Evolutionary conservation across 1,140 invertebrate genomes (phyloP), one percentile per base, ranked within the genome.

Genomic region (Condylostylus longicornis): DNA sequence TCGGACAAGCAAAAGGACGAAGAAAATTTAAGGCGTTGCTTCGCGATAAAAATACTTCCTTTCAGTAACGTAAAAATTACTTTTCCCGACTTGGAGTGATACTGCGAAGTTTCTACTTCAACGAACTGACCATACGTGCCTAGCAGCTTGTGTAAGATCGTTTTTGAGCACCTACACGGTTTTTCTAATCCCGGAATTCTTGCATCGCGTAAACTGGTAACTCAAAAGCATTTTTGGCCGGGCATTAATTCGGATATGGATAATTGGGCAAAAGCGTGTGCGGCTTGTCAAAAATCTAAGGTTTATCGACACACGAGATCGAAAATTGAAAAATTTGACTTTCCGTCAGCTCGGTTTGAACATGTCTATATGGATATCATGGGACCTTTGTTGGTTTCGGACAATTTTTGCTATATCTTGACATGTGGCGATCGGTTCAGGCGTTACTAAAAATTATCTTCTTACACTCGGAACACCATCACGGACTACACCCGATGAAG

Each of bases 351-450:
- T 12, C 10, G 40, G 17, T 41, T 39, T 20, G 18, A 30, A 5
- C 45, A 50, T 31, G 37, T 62, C 2, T 46, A 61, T 40, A 37
- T 62, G 10, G 56, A 61, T 30, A 21, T 61, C 2, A 43, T 48
- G 5, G 50, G 59, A 7, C 62, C 59, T 8, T 40, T 66, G 10
- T 52, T 57, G 18, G 25, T 37, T 7, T 47, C 46, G 7, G 25
- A 54, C 12, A 58, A 47, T 7, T 49, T 35, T 21, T 19, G 14
- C 12, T 65, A 65, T 35, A 44, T 44, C 10, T 42, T 66, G 1
- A 67, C 61, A 2, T 43, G 42, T 2, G 52, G 63, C 6, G 53
- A 65, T 37, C 36, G 54, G 12, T 64, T 45, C 42, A 62, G 53
- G 6, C 42, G 48, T 31, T 13, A 15, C 13, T 8, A 13, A 31